Percentiles rank a stretch among this genome's conserved stretches.
phyloP scores from a whole-genome alignment of 2,888 invertebrate genomes.

The Anarsia innoxiella region DNA sequence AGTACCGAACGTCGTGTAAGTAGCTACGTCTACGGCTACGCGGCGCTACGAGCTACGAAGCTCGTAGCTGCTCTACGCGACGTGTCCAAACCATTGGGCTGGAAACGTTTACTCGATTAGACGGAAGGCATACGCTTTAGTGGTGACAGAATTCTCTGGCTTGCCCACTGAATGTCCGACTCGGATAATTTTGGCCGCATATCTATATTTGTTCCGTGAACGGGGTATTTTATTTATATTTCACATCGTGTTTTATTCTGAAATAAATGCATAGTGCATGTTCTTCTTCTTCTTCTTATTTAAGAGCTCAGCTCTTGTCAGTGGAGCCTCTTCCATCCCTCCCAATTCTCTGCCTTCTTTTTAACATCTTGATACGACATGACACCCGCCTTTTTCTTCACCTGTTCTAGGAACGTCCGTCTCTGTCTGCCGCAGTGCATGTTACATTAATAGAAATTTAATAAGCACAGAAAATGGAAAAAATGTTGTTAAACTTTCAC shows the following conservation, averaged over 20 bases:
- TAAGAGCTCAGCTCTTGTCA: no score
- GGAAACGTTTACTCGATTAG: constrained; percentile 67
- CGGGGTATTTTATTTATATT: constrained; percentile 16
- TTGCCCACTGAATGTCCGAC: constrained; percentile 33
- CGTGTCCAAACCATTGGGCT: constrained; percentile 51
- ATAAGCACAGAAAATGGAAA: no score
- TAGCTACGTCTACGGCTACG: constrained; percentile 29
- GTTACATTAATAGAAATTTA: no score
- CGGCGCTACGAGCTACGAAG: constrained; percentile 28
- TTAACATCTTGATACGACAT: not conserved
- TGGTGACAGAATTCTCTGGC: constrained; percentile 45
- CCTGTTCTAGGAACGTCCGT: no score
- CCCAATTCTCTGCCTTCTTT: not conserved
- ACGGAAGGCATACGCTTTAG: constrained; percentile 63
- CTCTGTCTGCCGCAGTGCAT: no score
- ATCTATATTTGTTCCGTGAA: no score
- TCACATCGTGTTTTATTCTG: not conserved
- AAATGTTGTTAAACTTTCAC: no score
- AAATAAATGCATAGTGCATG: not conserved
- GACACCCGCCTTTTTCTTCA: no score
- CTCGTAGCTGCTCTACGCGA: constrained; percentile 49
- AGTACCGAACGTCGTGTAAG: constrained; percentile 28
- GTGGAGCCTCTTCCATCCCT: no score
- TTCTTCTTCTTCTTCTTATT: no score
- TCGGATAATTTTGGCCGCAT: constrained; percentile 7